Evolutionary conservation across 2,888 invertebrate species (phyloP).

Genomic region (Resseliella maxima): DNA sequence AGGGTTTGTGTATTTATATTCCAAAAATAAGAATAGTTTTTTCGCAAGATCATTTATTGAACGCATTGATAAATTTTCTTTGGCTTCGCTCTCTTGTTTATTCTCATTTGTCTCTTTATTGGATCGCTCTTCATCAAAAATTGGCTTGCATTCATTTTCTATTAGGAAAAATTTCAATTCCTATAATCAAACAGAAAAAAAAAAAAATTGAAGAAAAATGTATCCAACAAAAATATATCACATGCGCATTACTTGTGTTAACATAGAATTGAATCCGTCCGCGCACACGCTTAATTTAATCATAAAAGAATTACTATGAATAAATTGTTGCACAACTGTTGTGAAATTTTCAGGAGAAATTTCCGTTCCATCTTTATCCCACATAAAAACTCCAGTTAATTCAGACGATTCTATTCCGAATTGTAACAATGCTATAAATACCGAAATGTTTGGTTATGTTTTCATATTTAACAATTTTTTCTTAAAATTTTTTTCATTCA

Average conservation of each 20-base stretch:
- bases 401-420: neutral
- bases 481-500: no score
- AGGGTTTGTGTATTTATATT: neutral
- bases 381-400: neutral
- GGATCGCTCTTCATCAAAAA: neutral
- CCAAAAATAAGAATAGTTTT: neutral
- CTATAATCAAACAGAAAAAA: no score
- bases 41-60: neutral
- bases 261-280: neutral
- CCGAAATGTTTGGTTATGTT: conserved; percentile 14
- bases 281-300: neutral
- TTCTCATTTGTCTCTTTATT: neutral
- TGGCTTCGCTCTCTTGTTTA: neutral
- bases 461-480: neutral
- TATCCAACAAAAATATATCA: no score
- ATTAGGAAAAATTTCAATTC: neutral
- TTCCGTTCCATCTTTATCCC: neutral
- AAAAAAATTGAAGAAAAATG: no score
- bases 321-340: neutral
- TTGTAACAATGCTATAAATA: neutral
- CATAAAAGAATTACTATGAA: neutral
- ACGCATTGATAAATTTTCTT: neutral
- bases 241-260: neutral
- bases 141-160: neutral
- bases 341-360: neutral